A percentile compares a stretch with the other conserved stretches of the same genome.
Evolutionary conservation across 2,113 vertebrate species (phyloP).

Genomic region (Pangasianodon gigas): DNA sequence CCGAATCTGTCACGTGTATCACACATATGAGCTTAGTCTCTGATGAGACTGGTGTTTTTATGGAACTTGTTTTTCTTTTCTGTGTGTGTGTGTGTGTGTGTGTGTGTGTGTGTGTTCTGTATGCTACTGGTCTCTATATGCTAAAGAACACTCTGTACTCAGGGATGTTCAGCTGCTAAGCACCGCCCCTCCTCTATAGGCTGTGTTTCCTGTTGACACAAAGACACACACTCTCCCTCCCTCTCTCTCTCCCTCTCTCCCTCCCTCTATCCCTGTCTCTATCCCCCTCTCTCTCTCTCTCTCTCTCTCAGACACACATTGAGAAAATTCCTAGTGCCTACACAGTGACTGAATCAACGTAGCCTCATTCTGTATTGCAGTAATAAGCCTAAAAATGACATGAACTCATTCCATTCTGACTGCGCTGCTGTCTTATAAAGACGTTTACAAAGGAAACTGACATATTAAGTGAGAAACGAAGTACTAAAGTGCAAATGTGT

Average conservation of each 20-base stretch:
- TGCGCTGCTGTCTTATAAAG: not conserved
- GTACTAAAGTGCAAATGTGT: too few species aligned
- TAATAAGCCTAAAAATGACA: not conserved
- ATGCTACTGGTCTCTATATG: not conserved
- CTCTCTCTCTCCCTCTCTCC: not conserved
- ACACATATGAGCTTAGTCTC: not conserved
- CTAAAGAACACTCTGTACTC: constrained; percentile 12
- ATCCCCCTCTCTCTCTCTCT: not conserved
- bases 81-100: constrained; percentile 18
- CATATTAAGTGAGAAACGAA: not conserved
- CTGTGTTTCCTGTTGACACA: not conserved
- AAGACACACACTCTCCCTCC: not conserved
- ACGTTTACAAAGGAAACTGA: not conserved
- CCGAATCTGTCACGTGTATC: not conserved
- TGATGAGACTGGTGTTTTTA: not conserved
- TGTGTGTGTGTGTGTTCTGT: constrained; percentile 12
- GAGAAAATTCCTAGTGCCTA: not conserved
- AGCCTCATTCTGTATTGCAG: not conserved
- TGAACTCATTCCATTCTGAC: not conserved
- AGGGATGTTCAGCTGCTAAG: not conserved
- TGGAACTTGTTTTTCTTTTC: not conserved
- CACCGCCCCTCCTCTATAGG: not conserved
- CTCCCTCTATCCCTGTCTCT: not conserved
- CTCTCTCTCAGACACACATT: not conserved
- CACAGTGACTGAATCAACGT: not conserved